Percentiles rank a stretch among this genome's conserved stretches.
Evolutionary conservation across 2,888 invertebrate genomes (phyloP).

Genomic region (Tanytarsus gracilentus): DNA sequence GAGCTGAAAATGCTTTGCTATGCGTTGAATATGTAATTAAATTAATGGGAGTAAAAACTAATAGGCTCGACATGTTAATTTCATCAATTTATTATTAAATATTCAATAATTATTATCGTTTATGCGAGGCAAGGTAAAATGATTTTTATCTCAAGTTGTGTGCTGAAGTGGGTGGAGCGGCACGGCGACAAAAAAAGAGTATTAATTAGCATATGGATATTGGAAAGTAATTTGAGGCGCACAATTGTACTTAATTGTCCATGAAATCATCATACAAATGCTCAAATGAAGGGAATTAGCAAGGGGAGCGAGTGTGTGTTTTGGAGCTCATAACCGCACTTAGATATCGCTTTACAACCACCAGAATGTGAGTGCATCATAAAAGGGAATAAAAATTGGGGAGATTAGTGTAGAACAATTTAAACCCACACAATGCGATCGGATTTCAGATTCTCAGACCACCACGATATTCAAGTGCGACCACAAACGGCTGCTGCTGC

Average conservation of each 20-base stretch:
- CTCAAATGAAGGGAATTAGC: too few relatives aligned
- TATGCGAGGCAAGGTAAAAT: not conserved
- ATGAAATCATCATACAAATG: constrained; percentile 20
- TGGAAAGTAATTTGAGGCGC: constrained; percentile 24
- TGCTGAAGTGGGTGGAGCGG: not conserved
- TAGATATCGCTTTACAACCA: constrained; percentile 28
- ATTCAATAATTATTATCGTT: constrained; percentile 28
- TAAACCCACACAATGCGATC: constrained; percentile 24
- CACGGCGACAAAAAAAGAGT: not conserved
- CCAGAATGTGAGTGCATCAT: not conserved
- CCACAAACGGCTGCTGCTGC: not conserved
- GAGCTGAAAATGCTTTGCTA: not conserved
- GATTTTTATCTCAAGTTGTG: constrained; percentile 2
- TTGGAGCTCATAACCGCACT: too few relatives aligned
- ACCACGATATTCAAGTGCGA: constrained; percentile 7
- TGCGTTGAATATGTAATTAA: constrained; percentile 18
- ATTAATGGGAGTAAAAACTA: constrained; percentile 28
- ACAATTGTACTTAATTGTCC: constrained; percentile 29
- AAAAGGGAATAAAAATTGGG: not conserved
- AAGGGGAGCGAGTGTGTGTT: too few relatives aligned
- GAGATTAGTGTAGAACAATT: not conserved
- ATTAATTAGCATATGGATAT: constrained; percentile 18
- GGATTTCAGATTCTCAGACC: constrained; percentile 16
- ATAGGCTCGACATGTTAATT: constrained; percentile 23
- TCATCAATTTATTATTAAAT: constrained; percentile 24